Percentiles rank a stretch among this genome's conserved stretches.
Conservation (phyloP, 1,140 invertebrate genomes). For the Diachasma alloeum region DNA sequence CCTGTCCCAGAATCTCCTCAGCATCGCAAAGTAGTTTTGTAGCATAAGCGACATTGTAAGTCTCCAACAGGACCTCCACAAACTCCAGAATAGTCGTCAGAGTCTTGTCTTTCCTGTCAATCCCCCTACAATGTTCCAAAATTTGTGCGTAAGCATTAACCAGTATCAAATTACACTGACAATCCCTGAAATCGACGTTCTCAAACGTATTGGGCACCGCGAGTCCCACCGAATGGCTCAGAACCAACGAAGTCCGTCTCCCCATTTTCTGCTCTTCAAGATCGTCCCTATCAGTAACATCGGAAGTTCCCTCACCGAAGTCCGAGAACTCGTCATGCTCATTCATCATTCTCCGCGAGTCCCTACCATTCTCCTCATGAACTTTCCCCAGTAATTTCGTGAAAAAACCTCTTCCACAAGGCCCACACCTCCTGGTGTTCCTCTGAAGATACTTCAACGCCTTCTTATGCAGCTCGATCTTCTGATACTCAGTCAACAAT, state of each 20-base stretch:
- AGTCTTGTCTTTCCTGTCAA: constrained; percentile 53
- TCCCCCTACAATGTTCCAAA: constrained; percentile 67
- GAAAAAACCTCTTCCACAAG: constrained; percentile 68
- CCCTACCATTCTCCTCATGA: constrained; percentile 36
- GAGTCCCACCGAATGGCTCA: constrained; percentile 16
- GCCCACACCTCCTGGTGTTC: constrained; percentile 65
- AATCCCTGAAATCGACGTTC: constrained; percentile 60
- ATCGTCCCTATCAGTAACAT: not conserved
- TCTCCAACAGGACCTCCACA: constrained; percentile 63
- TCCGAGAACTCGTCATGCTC: constrained; percentile 25
- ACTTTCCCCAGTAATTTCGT: constrained; percentile 59
- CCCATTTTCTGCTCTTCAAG: not conserved
- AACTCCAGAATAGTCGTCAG: constrained; percentile 66
- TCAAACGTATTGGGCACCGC: constrained; percentile 56
- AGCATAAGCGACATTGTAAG: constrained; percentile 64
- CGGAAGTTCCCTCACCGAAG: not conserved
- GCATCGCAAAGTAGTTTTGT: constrained; percentile 64
- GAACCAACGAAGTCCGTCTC: constrained; percentile 3
- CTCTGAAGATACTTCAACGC: constrained; percentile 68
- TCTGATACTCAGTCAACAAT: constrained; percentile 70
- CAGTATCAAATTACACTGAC: constrained; percentile 67
- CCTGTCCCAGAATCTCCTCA: constrained; percentile 44
- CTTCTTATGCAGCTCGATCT: constrained; percentile 69
- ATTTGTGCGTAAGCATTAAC: constrained; percentile 67
- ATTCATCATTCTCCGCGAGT: constrained; percentile 37